Evolutionary conservation across 2,113 vertebrate species (phyloP), one percentile per base, ranked within the genome.

Genomic region (Pao palembangensis): DNA sequence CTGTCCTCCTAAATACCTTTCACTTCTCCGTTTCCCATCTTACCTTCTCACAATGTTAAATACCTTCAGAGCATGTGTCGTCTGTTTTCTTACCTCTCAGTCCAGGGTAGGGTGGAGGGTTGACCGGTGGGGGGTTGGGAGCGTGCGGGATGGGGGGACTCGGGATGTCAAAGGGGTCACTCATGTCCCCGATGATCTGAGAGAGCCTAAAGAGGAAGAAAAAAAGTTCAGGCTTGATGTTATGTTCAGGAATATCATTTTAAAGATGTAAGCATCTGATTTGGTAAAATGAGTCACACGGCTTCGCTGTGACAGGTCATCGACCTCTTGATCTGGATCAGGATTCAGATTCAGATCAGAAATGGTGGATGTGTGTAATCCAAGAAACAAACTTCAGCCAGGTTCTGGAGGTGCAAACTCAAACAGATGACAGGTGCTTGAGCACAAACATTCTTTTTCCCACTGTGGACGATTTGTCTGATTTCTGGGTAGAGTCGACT

Each of bases 61-160:
- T 31, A 8, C 19, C 31, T 53, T 18, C 15, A 34, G 23, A 53
- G 25, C 6, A 1, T 34, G 8, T n/a, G 25, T 53, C 25, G 17
- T 52, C 21, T 15, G 12, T 52, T 52, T 51, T 50, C 75, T 64
- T 57, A 88, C 87, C 86, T 87, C 75, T 85, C 47, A 55, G 79
- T 67, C 88, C 89, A 0, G 85, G 80, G 66, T 92, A 87, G 11
- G 88, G 87, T 38, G 90, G 89, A 17, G 89, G 87, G 55, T 84
- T 85, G 44, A n/a, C 8, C 0, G 82, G 66, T 7, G 87, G 85
- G 17, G 82, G 52, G 6, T 87, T 85, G 10, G 85, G 88, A 41
- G 88, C 88, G 10, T 82, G 77, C 4, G 74, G 41, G 21, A 75
- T n/a, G 0, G 88, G 88, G n/a, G 20, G 79, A 23, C 1, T 81